Evolutionary conservation across 2,797 vertebrate genomes (phyloP), one percentile per base, ranked within the genome.

Genomic region (Peromyscus attwateri): DNA sequence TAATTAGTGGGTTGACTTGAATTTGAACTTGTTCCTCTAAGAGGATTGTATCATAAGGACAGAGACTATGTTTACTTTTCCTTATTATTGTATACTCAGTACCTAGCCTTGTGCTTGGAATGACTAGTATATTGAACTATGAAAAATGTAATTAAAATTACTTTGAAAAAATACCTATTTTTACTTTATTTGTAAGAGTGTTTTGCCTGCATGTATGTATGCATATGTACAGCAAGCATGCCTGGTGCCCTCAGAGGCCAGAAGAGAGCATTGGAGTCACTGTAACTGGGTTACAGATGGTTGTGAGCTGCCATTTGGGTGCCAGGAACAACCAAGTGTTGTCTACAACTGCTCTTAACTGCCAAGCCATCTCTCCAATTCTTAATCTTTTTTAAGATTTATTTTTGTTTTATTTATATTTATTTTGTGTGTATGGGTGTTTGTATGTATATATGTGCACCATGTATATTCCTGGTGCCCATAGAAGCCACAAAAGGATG

Each of bases 111-210:
- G 3, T 81, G 27, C 84, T 73, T 96, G 21, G 21, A 79, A n/a
- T 94, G 71, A 46, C 60, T 81, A 46, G 9, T 49, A 11, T 87
- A 73, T 83, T 95, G 43, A 92, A 55, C 6, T 87, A 92, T 43
- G 91, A 34, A 75, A 95, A 64, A 2, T 83, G 37, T 79, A 31
- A 12, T 55, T 80, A 27, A 8, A 57, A 64, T 49, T 31, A 52
- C 71, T 75, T 25, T 71, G 9, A 37, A 71, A 71, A 71, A 84
- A 29, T 64, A 43, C 11, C 64, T 66, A 23, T 66, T 66, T 82
- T 84, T 62, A 27, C n/a, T 84, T 87, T 66, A 84, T 66, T 43
- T 71, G 46, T 85, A 34, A 66, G 37, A 23, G 40, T 87, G 34
- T 12, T 52, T n/a, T 37, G 66, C 46, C 64, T 52, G n/a, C 34